These are phyloP conservation scores for Agriopis leucophaearia DNA, from an alignment of 2,888 invertebrate species.

Conservation along the genomic window DNA sequence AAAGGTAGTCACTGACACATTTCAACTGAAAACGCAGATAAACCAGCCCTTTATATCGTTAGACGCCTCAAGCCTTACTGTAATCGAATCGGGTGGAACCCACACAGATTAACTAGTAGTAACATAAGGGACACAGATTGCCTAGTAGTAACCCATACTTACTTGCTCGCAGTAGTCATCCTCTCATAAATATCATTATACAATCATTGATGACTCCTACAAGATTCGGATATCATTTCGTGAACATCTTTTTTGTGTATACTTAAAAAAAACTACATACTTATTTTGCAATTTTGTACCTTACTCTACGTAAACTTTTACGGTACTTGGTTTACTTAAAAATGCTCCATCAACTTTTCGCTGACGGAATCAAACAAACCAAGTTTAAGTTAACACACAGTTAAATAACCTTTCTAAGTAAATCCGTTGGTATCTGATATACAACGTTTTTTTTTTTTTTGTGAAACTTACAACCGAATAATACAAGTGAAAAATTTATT, in stretches of 20 bases:
- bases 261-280: not conserved
- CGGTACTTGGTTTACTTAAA: too few species aligned
- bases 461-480: too few species aligned
- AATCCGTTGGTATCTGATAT: too few species aligned
- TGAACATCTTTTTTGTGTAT: not conserved
- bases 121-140: too few species aligned
- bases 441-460: too few species aligned
- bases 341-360: too few species aligned
- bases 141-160: not conserved
- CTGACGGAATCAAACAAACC: too few species aligned
- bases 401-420: too few species aligned
- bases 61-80: conserved; percentile 48
- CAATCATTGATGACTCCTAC: not conserved
- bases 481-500: too few species aligned
- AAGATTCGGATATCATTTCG: not conserved
- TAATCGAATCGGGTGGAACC: conserved; percentile 48
- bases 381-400: too few species aligned
- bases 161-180: conserved; percentile 26
- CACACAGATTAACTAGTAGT: conserved; percentile 9
- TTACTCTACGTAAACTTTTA: not conserved
- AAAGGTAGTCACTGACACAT: conserved; percentile 40
- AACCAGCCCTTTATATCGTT: conserved; percentile 57
- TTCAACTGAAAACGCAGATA: conserved; percentile 61
- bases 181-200: conserved; percentile 4
- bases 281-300: not conserved